Base-by-base conservation (phyloP, 2,888 invertebrate species). In the Drosophila recens region DNA sequence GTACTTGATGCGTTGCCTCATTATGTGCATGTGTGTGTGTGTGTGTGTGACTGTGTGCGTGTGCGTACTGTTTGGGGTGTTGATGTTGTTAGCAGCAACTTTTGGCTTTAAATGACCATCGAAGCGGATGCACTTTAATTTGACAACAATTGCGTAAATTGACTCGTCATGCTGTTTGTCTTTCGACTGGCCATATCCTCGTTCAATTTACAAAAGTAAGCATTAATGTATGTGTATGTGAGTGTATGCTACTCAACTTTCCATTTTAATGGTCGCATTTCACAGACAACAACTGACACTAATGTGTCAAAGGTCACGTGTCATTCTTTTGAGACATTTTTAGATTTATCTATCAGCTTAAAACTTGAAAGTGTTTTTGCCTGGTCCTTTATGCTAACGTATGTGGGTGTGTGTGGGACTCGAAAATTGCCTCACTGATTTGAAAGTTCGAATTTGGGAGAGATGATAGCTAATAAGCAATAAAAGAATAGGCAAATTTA, bases 81-180 rank as follows among this genome's bases (percentile, higher is more conserved):
- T 53, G 53, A 66, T 53, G 54, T 64, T 73, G 51, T 36, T 68
- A 76, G 36, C 69, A 65, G 59, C 66, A 69, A 74, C 79, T 73
- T 83, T 78, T 72, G 76, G 80, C 85, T 91, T 87, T 82, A 91
- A 91, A 87, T 91, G 90, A 90, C 91, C 90, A 91, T 73, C 86
- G 87, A 90, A 91, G 90, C 91, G 91, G 90, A 91, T 91, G 91
- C 90, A 91, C 90, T 91, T 91, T 90, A 91, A 91, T 91, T 91
- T 90, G 87, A 89, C 86, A 78, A 90, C 90, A 90, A 90, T 90
- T 90, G 90, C 76, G 76, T 79, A 86, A 87, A 86, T 88, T 87
- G 80, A 85, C 79, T 86, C 83, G 88, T 87, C 87, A 81, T 81
- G 66, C 72, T 81, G 72, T 85, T 78, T 78, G 84, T 84, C 79